A percentile compares a stretch with the other conserved stretches of the same genome.
These are phyloP conservation scores for Orchestes rusci DNA, from an alignment of 2,888 invertebrate species.

Conservation along the genomic window DNA sequence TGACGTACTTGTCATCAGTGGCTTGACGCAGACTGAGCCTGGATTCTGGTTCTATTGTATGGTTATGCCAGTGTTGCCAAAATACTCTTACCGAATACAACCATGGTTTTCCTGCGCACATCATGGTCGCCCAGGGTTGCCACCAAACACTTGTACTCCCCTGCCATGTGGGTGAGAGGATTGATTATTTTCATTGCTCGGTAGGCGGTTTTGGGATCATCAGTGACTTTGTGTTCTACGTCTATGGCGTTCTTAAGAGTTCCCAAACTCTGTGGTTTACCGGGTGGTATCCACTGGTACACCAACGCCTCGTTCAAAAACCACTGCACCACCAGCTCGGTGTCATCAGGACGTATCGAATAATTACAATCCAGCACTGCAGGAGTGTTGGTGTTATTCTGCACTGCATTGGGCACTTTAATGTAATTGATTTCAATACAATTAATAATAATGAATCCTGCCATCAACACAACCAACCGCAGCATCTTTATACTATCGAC, in stretches of 20 bases:
- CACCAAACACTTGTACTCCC: slow-evolving; percentile 66
- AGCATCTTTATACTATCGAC: too few relatives aligned
- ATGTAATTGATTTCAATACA: slow-evolving; percentile 43
- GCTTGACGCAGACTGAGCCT: slow-evolving; percentile 32
- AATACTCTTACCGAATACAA: slow-evolving; percentile 61
- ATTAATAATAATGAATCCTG: too few relatives aligned
- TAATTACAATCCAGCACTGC: slow-evolving; percentile 68
- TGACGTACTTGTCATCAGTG: slow-evolving; percentile 38
- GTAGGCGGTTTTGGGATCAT: slow-evolving; percentile 61
- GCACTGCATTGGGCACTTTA: slow-evolving; percentile 40
- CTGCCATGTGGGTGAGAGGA: slow-evolving; percentile 62
- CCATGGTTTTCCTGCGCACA: slow-evolving; percentile 55
- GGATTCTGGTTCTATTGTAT: slow-evolving; percentile 42
- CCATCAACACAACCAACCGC: too few relatives aligned
- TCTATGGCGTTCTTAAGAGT: slow-evolving; percentile 51
- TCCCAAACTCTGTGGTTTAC: slow-evolving; percentile 59
- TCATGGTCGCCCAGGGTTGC: slow-evolving; percentile 64
- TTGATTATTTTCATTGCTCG: slow-evolving; percentile 62
- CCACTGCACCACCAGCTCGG: slow-evolving; percentile 71
- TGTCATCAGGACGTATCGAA: slow-evolving; percentile 53
- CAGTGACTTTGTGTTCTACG: slow-evolving; percentile 56
- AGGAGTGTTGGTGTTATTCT: slow-evolving; percentile 41
- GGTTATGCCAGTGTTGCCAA: too few relatives aligned
- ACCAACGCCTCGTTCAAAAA: slow-evolving; percentile 61
- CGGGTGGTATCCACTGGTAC: slow-evolving; percentile 76